Conservation (phyloP, 2,797 vertebrate genomes). For the Crypturellus tataupa region DNA sequence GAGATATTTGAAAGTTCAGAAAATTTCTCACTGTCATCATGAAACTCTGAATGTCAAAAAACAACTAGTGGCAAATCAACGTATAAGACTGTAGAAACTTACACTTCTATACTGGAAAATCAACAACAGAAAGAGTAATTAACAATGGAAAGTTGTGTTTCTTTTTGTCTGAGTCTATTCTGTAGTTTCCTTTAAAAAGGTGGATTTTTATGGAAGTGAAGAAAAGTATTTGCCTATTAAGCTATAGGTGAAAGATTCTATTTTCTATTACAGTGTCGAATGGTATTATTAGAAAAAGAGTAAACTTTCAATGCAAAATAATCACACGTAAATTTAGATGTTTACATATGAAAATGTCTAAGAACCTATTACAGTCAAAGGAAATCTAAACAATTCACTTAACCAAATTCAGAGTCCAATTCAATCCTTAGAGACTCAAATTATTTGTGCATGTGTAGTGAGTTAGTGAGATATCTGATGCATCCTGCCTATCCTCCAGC, state of each 20-base stretch:
- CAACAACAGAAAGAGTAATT: not conserved
- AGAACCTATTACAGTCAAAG: not conserved
- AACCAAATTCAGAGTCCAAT: not conserved
- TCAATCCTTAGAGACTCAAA: not conserved
- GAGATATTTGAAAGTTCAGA: not conserved
- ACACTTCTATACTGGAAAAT: not conserved
- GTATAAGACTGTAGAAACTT: not conserved
- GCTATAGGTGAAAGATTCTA: not conserved
- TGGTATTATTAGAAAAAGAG: not conserved
- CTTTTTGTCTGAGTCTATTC: not conserved
- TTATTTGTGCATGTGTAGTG: not conserved
- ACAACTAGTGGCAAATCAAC: accelerated
- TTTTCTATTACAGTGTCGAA: not conserved
- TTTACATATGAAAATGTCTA: not conserved
- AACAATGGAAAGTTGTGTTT: not conserved
- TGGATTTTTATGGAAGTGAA: not conserved
- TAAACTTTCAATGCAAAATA: not conserved
- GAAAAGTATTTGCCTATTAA: not conserved
- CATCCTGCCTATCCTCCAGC: not conserved
- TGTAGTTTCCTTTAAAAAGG: not conserved
- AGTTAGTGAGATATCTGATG: not conserved
- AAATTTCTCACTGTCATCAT: not conserved
- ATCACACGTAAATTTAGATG: not conserved
- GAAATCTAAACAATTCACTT: not conserved
- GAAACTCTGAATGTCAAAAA: not conserved